These are phyloP conservation scores for Vicugna pacos DNA, from an alignment of 2,113 vertebrate species.

Conservation along the genomic window DNA sequence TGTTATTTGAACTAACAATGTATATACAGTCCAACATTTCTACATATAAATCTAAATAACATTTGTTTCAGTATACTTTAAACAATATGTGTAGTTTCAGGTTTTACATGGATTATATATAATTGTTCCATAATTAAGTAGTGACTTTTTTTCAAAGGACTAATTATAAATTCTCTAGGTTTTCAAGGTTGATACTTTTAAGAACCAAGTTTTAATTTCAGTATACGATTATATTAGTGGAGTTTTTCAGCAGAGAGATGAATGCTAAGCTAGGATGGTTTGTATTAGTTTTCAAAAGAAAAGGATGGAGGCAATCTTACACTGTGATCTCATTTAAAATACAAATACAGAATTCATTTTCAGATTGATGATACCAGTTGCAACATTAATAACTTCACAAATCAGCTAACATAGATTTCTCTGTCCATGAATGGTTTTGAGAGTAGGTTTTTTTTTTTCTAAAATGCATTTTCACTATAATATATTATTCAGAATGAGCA, in stretches of 20 bases:
- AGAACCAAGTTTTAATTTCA: constrained; percentile 71
- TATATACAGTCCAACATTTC: not conserved
- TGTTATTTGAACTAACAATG: not conserved
- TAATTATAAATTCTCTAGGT: constrained; percentile 33
- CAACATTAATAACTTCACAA: constrained; percentile 69
- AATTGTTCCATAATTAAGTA: not conserved
- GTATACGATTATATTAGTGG: constrained; percentile 55
- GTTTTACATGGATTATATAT: not conserved
- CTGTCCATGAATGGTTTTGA: not conserved
- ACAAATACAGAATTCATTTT: constrained; percentile 59
- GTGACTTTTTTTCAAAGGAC: constrained; percentile 31
- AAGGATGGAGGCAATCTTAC: not conserved
- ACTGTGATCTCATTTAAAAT: constrained; percentile 52
- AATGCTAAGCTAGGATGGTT: constrained; percentile 13
- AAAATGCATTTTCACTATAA: constrained; percentile 23
- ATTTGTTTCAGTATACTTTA: not conserved
- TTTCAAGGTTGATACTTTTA: not conserved
- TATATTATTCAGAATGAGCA: constrained; percentile 13
- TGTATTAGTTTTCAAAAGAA: constrained; percentile 48
- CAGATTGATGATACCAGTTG: constrained; percentile 27
- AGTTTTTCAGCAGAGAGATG: constrained; percentile 22
- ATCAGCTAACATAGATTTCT: not conserved
- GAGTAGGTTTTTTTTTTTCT: not conserved
- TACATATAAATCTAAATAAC: not conserved
- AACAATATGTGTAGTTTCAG: not conserved